Base-by-base conservation (phyloP, 2,113 vertebrate species). In the Muntiacus reevesi region DNA sequence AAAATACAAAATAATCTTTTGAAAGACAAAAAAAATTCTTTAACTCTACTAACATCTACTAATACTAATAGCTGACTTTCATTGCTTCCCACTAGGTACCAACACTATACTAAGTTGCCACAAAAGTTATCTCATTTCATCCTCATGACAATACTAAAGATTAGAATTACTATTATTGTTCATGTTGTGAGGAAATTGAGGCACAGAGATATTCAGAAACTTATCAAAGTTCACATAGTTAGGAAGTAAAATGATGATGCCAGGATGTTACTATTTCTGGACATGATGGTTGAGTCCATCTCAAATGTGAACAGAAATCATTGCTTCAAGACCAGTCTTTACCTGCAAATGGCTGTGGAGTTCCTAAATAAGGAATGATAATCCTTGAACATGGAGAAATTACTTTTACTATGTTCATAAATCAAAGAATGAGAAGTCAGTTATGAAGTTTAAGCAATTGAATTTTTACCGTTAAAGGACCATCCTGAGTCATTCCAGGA, bases 221-320 rank as follows among this genome's bases (percentile, higher is more conserved):
- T 40, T 85, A 62, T 10, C 28, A 62, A 62, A 91, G 40, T 21
- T 96, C 60, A 89, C 21, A 74, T 36, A 83, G 27, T 93, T 93
- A 81, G 27, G 57, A 55, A 88, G 55, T 25, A 95, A 85, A 47
- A 52, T 47, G 25, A 8, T 55, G 36, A 60, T 55, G 27, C 23
- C 16, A 57, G 21, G 15, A 36, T 59, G 27, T 52, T 62, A 86
- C 78, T 88, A 85, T 62, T 87, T 95, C 59, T 67, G 25, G 13
- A 55, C 27, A 43, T 85, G 40, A 71, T 27, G 79, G 28, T 64
- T 81, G 52, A 81, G 30, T 87, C 45, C 2, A 57, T 82, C 81
- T 87, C 92, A 90, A 78, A 87, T 36, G 28, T 94, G 89, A 95
- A 71, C 28, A 60, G 82, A 85, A 91, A 93, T 93, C 30, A 47